These are phyloP conservation scores for human (Homo sapiens) DNA, from an alignment of 2,113 vertebrate genomes.

Conservation along the genomic window GRCh38 chr5:138591501-138592000, in stretches of 20 bases:
- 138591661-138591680: neutral
- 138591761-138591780: neutral
- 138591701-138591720: neutral
- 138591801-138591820: neutral
- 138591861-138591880: neutral
- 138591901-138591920: neutral
- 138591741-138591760: neutral
- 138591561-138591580: neutral
- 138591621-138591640: neutral
- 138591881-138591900: neutral
- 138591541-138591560: too few species aligned
- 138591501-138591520: too few species aligned
- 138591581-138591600: neutral
- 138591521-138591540: too few species aligned
- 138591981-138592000: neutral
- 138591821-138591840: constrained; percentile 36
- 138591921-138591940: neutral
- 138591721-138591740: neutral
- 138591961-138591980: neutral
- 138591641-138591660: neutral
- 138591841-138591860: neutral
- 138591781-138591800: neutral
- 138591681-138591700: neutral
- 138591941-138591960: constrained; percentile 1
- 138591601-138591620: neutral